These are phyloP conservation scores for Polylopha cassiicola DNA, from an alignment of 2,888 invertebrate genomes.

Conservation along the genomic window DNA sequence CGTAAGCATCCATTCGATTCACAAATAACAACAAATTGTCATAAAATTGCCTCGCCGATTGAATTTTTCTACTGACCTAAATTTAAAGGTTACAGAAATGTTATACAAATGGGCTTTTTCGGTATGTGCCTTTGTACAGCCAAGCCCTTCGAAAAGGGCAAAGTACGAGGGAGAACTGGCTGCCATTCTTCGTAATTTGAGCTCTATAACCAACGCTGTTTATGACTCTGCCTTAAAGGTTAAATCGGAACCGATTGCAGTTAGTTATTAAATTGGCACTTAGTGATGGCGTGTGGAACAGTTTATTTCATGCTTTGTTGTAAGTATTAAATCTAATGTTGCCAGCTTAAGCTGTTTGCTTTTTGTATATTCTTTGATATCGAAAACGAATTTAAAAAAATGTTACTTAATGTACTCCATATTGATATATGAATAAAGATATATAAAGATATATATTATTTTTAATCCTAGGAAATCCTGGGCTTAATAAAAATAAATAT, in stretches of 20 bases:
- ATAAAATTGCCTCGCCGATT: constrained; percentile 29
- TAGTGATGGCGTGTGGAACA: too few species aligned
- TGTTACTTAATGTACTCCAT: too few species aligned
- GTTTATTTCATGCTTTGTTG: too few species aligned
- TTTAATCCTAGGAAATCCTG: too few species aligned
- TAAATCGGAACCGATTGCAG: constrained; percentile 59
- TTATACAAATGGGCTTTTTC: constrained; percentile 65
- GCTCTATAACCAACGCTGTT: constrained; percentile 67
- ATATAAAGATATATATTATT: too few species aligned
- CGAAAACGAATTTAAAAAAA: too few species aligned
- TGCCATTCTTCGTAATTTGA: constrained; percentile 68
- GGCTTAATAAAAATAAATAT: too few species aligned
- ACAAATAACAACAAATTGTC: constrained; percentile 14
- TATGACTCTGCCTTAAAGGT: constrained; percentile 70
- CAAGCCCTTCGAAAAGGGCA: constrained; percentile 65
- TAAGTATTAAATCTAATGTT: too few species aligned
- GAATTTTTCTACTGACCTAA: constrained; percentile 48
- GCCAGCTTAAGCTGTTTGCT: too few species aligned
- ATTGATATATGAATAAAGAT: too few species aligned
- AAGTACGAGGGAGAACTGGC: constrained; percentile 61
- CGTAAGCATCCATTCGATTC: constrained; percentile 24
- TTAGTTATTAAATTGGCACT: constrained; percentile 62
- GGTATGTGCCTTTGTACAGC: constrained; percentile 62
- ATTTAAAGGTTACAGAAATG: constrained; percentile 67
- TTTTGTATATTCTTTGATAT: too few species aligned